phyloP scores from a whole-genome alignment of 2,113 vertebrate species.

The Notarius quadriscutis region DNA sequence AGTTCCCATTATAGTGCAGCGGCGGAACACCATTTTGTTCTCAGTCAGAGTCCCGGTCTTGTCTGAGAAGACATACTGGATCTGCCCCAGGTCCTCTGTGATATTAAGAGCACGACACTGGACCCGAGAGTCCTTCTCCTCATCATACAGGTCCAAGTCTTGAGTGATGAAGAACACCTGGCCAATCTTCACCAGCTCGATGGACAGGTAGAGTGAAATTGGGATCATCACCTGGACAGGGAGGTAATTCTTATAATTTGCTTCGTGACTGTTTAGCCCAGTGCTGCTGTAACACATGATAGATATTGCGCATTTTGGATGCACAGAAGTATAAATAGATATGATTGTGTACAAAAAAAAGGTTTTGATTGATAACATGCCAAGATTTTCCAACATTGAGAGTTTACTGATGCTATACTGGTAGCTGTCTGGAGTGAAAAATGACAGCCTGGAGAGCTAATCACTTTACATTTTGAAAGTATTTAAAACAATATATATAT shows the following conservation, averaged over 20 bases:
- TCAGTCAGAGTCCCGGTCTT: constrained; percentile 97
- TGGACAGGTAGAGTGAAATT: constrained; percentile 91
- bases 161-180: constrained; percentile 94
- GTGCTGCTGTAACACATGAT: not conserved
- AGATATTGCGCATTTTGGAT: not conserved
- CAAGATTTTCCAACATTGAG: not conserved
- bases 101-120: constrained; percentile 94
- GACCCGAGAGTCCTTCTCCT: constrained; percentile 80
- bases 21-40: constrained; percentile 96
- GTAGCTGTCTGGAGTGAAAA: not conserved
- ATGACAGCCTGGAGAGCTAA: not conserved
- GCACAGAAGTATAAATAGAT: not conserved
- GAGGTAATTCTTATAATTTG: not conserved
- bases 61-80: constrained; percentile 94
- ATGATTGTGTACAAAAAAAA: not conserved
- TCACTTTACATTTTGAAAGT: not conserved
- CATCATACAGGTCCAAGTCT: constrained; percentile 86
- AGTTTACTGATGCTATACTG: constrained; percentile 2
- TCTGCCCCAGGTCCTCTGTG: constrained; percentile 94
- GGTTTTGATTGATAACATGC: not conserved
- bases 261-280: not conserved
- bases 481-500: constrained; percentile 21
- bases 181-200: constrained; percentile 92
- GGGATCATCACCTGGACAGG: constrained; percentile 86
- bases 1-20: constrained; percentile 86